Conservation (phyloP, 1,140 invertebrate species). For the Micrasema longulum region DNA sequence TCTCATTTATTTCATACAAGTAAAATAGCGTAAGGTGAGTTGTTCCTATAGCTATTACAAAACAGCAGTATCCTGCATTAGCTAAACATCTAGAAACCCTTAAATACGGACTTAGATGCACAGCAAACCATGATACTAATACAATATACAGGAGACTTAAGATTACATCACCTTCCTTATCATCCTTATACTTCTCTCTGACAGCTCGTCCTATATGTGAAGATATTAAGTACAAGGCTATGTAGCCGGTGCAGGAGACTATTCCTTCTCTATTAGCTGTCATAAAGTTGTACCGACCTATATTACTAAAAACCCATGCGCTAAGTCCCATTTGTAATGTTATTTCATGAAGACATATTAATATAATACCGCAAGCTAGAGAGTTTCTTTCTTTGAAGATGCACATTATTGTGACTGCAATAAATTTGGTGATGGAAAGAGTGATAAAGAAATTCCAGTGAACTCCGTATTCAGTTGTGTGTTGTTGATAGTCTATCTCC, state of each 20-base stretch:
- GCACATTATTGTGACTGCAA: constrained; percentile 72
- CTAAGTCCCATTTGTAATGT: constrained; percentile 73
- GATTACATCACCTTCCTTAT: constrained; percentile 56
- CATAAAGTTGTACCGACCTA: constrained; percentile 72
- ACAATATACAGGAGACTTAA: constrained; percentile 61
- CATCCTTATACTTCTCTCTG: constrained; percentile 59
- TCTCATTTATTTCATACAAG: constrained; percentile 65
- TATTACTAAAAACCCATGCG: constrained; percentile 78
- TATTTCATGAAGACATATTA: constrained; percentile 79
- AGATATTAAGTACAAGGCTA: constrained; percentile 83
- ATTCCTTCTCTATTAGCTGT: constrained; percentile 92
- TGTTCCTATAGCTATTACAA: constrained; percentile 75
- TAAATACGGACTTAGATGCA: constrained; percentile 65
- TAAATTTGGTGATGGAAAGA: constrained; percentile 83
- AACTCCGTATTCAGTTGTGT: constrained; percentile 91
- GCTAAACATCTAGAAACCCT: constrained; percentile 78
- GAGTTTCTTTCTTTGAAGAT: constrained; percentile 63
- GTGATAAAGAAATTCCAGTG: constrained; percentile 99
- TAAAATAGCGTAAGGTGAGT: constrained; percentile 69
- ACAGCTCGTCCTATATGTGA: constrained; percentile 76
- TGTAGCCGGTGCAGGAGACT: constrained; percentile 84
- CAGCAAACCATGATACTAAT: constrained; percentile 63
- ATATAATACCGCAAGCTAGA: constrained; percentile 65
- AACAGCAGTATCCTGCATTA: constrained; percentile 82
- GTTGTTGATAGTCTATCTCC: constrained; percentile 83